Evolutionary conservation across 1,140 invertebrate genomes (phyloP).

Genomic region (Papilio polyxenes): DNA sequence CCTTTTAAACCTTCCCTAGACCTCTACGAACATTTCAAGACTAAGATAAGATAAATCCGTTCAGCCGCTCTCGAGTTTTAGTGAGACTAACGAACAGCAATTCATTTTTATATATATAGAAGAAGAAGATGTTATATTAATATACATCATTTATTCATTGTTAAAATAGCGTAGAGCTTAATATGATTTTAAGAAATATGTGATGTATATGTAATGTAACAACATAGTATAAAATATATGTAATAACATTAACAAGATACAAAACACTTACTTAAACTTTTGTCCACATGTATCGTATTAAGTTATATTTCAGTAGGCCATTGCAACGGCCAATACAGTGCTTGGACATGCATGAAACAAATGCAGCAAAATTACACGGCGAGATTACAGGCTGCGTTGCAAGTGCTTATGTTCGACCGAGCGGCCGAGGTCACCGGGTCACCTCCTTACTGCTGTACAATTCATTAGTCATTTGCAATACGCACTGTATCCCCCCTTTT

Average conservation of each 20-base stretch:
- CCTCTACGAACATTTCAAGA: too few relatives aligned
- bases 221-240: too few relatives aligned
- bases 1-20: too few relatives aligned
- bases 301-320: neutral
- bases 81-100: too few relatives aligned
- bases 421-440: constrained; percentile 49
- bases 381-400: neutral
- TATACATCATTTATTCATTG: neutral
- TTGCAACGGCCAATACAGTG: neutral
- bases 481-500: neutral
- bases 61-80: too few relatives aligned
- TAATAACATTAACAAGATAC: too few relatives aligned
- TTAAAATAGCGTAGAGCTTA: neutral
- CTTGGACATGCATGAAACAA: constrained; percentile 26
- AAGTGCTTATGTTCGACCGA: constrained; percentile 40
- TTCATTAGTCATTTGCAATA: neutral
- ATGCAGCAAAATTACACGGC: constrained; percentile 10
- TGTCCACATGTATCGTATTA: constrained; percentile 11
- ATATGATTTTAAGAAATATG: too few relatives aligned
- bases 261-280: too few relatives aligned
- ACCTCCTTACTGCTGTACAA: constrained; percentile 34
- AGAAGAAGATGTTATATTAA: too few relatives aligned
- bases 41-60: too few relatives aligned
- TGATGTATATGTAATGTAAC: too few relatives aligned
- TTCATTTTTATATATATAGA: too few relatives aligned